Base-by-base conservation (phyloP, 2,113 vertebrate species). In the Ellobius talpinus region DNA sequence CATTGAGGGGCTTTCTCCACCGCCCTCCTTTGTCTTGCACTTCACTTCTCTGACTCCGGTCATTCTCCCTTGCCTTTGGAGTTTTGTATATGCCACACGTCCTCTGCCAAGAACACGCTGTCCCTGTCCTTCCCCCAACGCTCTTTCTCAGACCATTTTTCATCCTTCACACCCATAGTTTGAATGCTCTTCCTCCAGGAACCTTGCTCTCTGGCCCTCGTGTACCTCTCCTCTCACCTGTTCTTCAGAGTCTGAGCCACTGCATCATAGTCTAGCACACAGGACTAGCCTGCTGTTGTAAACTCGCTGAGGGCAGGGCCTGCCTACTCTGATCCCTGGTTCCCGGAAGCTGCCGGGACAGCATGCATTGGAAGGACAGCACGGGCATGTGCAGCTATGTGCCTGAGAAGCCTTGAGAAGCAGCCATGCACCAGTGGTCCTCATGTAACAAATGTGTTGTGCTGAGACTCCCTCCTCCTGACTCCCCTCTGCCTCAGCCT, bases 401-500 rank as follows among this genome's bases (percentile, higher is more conserved):
- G 66, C 24, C 85, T 31, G 42, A 79, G 87, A 45, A 45, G 65
- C 39, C 61, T 82, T 2, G 17, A 61, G 42, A 78, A 61, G 33
- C 36, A 14, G 4, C 45, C 58, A 29, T 0, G 7, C 45, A 31
- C 77, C 36, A 7, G 0, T 1, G 29, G 21, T 84, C 65, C 87
- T 78, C n/a, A 13, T 0, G 0, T 2, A 19, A n/a, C 31, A 12
- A 3, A 1, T 17, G 23, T 10, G 0, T 39, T 47, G 13, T 7
- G 70, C 17, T 26, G 2, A 39, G 39, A 19, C 19, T 39, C 31
- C 74, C 45, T 66, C n/a, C 3, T 36, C 39, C 45, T 0, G 21
- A 87, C 36, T 81, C 65, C 31, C 68, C n/a, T 63, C 39, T 1
- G 36, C 39, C 50, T 24, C 63, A 3, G 47, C 42, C 73, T 70